Evolutionary conservation across 2,797 vertebrate species (phyloP).

Genomic region (Pantherophis vulpinus): DNA sequence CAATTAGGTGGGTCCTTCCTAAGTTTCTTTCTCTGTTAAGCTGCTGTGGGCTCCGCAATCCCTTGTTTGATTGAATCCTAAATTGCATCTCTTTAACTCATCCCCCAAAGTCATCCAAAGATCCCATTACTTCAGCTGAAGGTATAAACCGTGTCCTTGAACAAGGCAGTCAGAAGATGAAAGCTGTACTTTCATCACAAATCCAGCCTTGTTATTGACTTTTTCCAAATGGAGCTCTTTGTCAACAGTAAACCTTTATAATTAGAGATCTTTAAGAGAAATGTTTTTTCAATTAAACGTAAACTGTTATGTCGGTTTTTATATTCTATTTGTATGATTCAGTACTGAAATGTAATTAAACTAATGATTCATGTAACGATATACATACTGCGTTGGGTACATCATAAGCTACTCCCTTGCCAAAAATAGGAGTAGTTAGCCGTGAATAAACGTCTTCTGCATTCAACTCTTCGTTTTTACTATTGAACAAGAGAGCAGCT

Average conservation of each 20-base stretch:
- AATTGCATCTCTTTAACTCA: background rate
- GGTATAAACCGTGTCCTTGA: background rate
- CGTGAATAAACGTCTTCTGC: constrained; percentile 94
- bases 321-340: background rate
- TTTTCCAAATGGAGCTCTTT: background rate
- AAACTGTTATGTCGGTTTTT: background rate
- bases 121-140: background rate
- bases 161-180: background rate
- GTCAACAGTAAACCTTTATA: background rate
- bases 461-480: constrained; percentile 95
- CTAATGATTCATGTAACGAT: background rate
- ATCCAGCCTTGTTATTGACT: background rate
- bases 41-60: background rate
- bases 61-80: background rate
- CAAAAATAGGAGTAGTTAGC: constrained; percentile 94
- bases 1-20: background rate
- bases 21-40: background rate
- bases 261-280: background rate
- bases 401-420: constrained; percentile 94
- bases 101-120: background rate
- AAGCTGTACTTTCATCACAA: background rate
- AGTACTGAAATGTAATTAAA: background rate
- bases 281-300: background rate
- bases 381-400: constrained; percentile 87
- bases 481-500: constrained; percentile 92